Conservation (phyloP, 2,113 vertebrate species). For the Leptodactylus fuscus region DNA sequence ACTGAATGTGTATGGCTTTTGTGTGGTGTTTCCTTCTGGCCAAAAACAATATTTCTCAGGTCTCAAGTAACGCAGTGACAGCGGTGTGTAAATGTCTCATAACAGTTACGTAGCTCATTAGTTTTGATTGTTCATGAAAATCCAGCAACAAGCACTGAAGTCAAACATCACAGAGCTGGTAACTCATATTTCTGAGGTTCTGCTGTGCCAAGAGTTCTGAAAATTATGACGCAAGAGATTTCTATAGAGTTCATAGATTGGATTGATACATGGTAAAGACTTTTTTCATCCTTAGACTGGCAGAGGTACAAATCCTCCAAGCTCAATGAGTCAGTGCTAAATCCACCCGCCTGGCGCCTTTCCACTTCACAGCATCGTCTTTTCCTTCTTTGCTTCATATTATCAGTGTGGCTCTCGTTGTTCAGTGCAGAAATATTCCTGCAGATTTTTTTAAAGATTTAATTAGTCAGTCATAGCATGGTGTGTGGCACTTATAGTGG, state of each 20-base stretch:
- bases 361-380: neutral
- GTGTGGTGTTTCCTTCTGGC: neutral
- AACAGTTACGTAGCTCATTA: conserved; percentile 47
- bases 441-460: no score
- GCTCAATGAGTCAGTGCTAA: neutral
- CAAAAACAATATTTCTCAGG: conserved; percentile 24
- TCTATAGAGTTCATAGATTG: conserved; percentile 42
- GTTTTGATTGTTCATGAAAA: conserved; percentile 36
- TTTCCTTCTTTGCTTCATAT: neutral
- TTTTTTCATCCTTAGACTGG: conserved; percentile 27
- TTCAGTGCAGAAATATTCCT: neutral
- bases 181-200: neutral
- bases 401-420: neutral
- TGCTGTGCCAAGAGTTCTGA: conserved; percentile 36
- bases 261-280: conserved; percentile 21
- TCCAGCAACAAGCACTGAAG: conserved; percentile 15
- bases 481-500: no score
- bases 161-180: neutral
- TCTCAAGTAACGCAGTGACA: conserved; percentile 5
- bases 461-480: no score
- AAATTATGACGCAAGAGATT: conserved; percentile 46
- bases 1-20: neutral
- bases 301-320: conserved; percentile 8
- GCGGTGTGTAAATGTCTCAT: neutral
- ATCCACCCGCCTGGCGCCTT: neutral